Evolutionary conservation across 92 coral and sea anemone species (phyloP).

Genomic region (Scolanthus callimorphus): DNA sequence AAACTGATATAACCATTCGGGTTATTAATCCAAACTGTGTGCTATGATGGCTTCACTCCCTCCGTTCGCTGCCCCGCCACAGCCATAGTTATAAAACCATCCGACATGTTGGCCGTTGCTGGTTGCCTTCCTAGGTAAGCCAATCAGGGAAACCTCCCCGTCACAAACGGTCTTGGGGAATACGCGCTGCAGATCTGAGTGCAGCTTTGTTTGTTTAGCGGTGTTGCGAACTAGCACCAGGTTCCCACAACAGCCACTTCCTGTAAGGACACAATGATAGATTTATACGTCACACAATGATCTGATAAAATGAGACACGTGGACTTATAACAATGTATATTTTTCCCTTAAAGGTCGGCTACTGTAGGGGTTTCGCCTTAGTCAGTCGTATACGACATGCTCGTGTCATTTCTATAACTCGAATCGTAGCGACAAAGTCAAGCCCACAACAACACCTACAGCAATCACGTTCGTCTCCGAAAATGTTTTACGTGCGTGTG

Average conservation of each 20-base stretch:
- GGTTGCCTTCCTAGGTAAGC: background rate
- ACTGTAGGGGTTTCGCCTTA: too few species aligned
- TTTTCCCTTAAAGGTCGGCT: too few species aligned
- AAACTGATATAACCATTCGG: background rate
- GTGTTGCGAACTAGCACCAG: background rate
- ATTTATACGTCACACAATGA: too few species aligned
- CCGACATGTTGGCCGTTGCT: background rate
- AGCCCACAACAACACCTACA: too few species aligned
- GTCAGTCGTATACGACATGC: too few species aligned
- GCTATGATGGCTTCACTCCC: background rate
- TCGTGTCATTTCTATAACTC: too few species aligned
- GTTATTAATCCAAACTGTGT: background rate
- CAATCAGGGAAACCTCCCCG: background rate
- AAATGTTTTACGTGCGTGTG: too few species aligned
- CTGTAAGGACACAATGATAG: too few species aligned
- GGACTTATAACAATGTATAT: too few species aligned
- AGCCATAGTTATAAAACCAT: background rate
- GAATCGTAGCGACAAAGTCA: too few species aligned
- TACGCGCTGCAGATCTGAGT: background rate
- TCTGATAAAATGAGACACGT: too few species aligned
- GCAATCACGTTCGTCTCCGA: too few species aligned
- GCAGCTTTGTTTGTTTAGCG: background rate
- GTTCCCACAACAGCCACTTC: slow-evolving; percentile 1
- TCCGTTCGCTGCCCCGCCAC: background rate
- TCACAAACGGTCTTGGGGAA: background rate